Base-by-base conservation (phyloP, 2,113 vertebrate species). In the Grammomys surdaster region DNA sequence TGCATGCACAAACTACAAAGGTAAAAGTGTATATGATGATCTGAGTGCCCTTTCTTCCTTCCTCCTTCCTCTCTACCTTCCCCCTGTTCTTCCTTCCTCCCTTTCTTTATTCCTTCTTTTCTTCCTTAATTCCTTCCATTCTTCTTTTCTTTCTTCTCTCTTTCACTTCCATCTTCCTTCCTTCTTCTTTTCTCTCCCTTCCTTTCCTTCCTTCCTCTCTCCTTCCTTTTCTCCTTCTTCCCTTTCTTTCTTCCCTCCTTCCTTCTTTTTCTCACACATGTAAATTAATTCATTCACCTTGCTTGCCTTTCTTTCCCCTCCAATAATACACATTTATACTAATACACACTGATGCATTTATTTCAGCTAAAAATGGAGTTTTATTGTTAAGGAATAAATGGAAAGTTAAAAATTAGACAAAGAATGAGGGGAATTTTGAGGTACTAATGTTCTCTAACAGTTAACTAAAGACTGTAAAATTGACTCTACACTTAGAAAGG, bases 341-440 rank as follows among this genome's bases (percentile, higher is more conserved):
- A 56, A 72, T 7, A 40, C 7, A 24, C 8, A 12, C 31, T 33
- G n/a, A 28, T 43, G 6, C 0, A 0, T 4, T n/a, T 12, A 70
- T 33, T 22, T 8, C 31, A 92, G 72, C 0, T 24, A 72, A 40
- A 22, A 95, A 85, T 84, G 20, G 5, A 46, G 82, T 46, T 94
- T 46, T 76, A 16, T 36, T 76, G 5, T 67, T 94, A 9, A 36
- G 16, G 3, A 87, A 12, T 72, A 85, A 88, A 95, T 24, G 7
- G 14, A 87, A 89, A 93, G 28, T 89, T 63, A 95, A 91, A 92
- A 81, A 67, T 91, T 40, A n/a, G 28, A 60, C 2, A 78, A 73
- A 75, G 14, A 3, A n/a, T 75, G 12, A 48, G n/a, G 48, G 3
- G 46, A 72, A 81, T 58, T 6, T 48, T 43, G 86, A 88, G 0